Percentiles rank a stretch among this genome's conserved stretches.
These are phyloP conservation scores for Enteromius unitaeniatus DNA, from an alignment of 2,797 vertebrate genomes.

Conservation along the genomic window DNA sequence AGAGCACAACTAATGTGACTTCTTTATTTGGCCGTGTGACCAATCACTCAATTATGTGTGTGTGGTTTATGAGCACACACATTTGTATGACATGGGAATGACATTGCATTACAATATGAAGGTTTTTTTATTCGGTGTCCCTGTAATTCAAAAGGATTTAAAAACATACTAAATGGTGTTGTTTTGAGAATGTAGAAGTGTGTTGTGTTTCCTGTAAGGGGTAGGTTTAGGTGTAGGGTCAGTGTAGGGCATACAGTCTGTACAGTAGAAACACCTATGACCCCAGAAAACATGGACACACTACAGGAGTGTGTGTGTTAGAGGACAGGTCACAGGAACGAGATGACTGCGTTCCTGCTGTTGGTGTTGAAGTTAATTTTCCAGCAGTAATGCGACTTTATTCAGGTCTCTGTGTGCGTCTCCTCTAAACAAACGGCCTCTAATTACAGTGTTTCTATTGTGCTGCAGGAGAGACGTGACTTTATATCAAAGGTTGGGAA, in stretches of 20 bases:
- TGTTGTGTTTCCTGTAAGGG: too few relatives aligned
- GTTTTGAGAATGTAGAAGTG: too few relatives aligned
- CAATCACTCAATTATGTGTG: neutral
- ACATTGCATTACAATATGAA: too few relatives aligned
- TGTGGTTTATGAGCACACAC: too few relatives aligned
- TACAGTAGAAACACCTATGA: too few relatives aligned
- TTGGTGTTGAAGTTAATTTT: conserved; percentile 17
- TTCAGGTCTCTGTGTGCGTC: neutral
- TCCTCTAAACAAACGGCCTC: neutral
- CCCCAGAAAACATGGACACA: too few relatives aligned
- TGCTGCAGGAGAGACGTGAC: neutral
- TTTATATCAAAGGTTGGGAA: neutral
- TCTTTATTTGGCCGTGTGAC: neutral
- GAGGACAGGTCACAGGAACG: conserved; percentile 19
- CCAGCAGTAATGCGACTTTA: neutral
- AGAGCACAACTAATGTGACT: conserved; percentile 16
- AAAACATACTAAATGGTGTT: too few relatives aligned
- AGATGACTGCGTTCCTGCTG: conserved; percentile 10
- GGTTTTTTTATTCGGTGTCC: too few relatives aligned
- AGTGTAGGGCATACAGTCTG: too few relatives aligned
- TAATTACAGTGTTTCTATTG: conserved; percentile 17
- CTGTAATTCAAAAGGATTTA: too few relatives aligned
- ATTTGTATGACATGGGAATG: too few relatives aligned
- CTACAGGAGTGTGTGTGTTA: neutral
- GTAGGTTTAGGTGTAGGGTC: too few relatives aligned